A percentile compares a stretch with the other conserved stretches of the same genome.
Evolutionary conservation across 2,888 invertebrate species (phyloP).

Genomic region (Carterocephalus palaemon): DNA sequence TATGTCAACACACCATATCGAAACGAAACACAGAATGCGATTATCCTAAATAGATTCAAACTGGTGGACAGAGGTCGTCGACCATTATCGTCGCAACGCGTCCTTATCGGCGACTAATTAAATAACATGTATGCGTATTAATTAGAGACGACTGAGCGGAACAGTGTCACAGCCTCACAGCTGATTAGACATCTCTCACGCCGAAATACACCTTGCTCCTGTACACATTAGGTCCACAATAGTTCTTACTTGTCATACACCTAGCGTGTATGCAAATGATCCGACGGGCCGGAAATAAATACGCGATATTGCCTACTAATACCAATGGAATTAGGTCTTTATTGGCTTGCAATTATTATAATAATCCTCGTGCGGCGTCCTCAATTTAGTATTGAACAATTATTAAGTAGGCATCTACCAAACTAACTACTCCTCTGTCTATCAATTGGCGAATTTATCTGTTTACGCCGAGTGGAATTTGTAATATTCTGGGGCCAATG

Average conservation of each 20-base stretch:
- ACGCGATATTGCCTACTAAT: slow-evolving; percentile 8
- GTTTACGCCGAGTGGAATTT: not conserved
- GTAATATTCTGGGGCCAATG: too few relatives aligned
- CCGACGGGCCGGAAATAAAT: slow-evolving; percentile 8
- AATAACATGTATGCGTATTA: slow-evolving; percentile 35
- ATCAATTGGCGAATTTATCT: slow-evolving; percentile 3
- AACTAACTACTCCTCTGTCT: too few relatives aligned
- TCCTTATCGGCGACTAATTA: slow-evolving; percentile 34
- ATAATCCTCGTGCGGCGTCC: slow-evolving; percentile 14
- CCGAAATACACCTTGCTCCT: not conserved
- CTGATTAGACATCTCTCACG: slow-evolving; percentile 9
- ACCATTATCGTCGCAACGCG: slow-evolving; percentile 10
- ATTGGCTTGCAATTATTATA: slow-evolving; percentile 5
- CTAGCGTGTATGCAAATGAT: slow-evolving; percentile 16
- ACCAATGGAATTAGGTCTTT: slow-evolving; percentile 1
- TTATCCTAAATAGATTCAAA: slow-evolving; percentile 16
- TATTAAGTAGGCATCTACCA: slow-evolving; percentile 4
- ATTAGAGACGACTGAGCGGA: slow-evolving; percentile 29
- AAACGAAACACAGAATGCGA: not conserved
- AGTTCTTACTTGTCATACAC: not conserved
- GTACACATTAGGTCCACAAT: not conserved
- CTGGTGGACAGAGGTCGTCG: slow-evolving; percentile 9
- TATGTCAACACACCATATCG: not conserved
- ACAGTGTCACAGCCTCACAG: slow-evolving; percentile 25
- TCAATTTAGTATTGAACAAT: slow-evolving; percentile 17